Percentiles rank a stretch among this genome's conserved stretches.
Conservation (phyloP, 2,797 vertebrate genomes). For the Sebastes trivittatus region DNA sequence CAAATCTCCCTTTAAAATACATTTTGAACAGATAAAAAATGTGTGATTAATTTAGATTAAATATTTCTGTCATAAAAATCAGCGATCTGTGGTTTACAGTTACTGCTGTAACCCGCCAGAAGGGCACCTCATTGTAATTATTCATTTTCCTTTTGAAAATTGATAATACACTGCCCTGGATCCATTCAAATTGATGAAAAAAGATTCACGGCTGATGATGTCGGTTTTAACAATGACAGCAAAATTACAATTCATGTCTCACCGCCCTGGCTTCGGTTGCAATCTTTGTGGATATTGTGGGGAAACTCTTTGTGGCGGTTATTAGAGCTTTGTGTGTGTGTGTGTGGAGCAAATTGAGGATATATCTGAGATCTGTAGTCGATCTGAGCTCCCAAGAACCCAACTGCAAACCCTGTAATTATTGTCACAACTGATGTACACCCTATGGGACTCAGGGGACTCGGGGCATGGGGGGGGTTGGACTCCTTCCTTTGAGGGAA, state of each 20-base stretch:
- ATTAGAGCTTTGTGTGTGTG: conserved; percentile 2
- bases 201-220: conserved; percentile 11
- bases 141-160: conserved; percentile 2
- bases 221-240: conserved; percentile 22
- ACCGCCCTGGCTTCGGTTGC: neutral
- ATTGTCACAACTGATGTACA: conserved; percentile 29
- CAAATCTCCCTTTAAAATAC: no score
- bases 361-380: conserved; percentile 25
- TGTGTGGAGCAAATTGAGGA: conserved; percentile 8
- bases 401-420: conserved; percentile 46
- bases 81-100: neutral
- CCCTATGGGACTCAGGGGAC: conserved; percentile 11
- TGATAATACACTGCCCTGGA: conserved; percentile 1
- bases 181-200: conserved; percentile 5
- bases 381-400: conserved; percentile 16
- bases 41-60: neutral
- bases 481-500: conserved; percentile 5
- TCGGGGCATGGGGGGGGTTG: neutral
- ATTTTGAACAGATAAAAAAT: no score
- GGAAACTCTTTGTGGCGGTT: neutral
- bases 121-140: neutral
- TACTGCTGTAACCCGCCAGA: neutral
- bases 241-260: conserved; percentile 20
- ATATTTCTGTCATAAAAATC: neutral
- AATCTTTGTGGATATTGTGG: neutral